Evolutionary conservation across 2,888 invertebrate genomes (phyloP).

Genomic region (Exephanes ischioxanthus): DNA sequence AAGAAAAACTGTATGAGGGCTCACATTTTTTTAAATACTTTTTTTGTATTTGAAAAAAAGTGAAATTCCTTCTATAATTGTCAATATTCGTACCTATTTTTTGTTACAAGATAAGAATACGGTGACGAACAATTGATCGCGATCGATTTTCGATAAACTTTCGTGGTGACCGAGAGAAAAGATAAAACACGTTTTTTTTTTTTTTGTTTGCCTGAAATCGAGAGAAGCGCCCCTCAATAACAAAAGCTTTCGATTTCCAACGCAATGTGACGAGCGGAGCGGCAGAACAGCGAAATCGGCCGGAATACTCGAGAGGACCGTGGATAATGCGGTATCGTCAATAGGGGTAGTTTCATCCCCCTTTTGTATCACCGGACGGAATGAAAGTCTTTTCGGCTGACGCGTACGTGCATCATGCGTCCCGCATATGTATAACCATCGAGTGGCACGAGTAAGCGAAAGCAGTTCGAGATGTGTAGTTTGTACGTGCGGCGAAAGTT

Average conservation of each 20-base stretch:
- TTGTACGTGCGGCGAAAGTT: conserved; percentile 48
- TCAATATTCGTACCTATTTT: too few relatives aligned
- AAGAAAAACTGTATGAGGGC: too few relatives aligned
- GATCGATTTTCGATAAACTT: too few relatives aligned
- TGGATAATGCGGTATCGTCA: neutral
- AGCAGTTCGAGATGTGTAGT: conserved; percentile 3
- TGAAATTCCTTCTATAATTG: too few relatives aligned
- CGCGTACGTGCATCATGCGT: conserved; percentile 36
- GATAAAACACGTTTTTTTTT: too few relatives aligned
- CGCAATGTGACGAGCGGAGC: neutral
- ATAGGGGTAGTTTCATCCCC: conserved; percentile 14
- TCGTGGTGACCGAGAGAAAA: too few relatives aligned
- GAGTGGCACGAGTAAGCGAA: neutral
- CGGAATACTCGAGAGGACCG: neutral
- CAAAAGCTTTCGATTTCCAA: neutral
- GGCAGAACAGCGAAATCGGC: neutral
- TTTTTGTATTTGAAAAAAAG: too few relatives aligned
- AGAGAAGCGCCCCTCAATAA: neutral
- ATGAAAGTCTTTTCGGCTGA: conserved; percentile 56
- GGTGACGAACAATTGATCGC: too few relatives aligned
- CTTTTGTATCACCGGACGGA: neutral
- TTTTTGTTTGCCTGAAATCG: too few relatives aligned
- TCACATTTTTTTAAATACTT: too few relatives aligned
- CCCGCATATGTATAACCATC: neutral
- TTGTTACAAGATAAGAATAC: too few relatives aligned